Evolutionary conservation across 2,888 invertebrate genomes (phyloP).

Genomic region (Lithophane semibrunnea): DNA sequence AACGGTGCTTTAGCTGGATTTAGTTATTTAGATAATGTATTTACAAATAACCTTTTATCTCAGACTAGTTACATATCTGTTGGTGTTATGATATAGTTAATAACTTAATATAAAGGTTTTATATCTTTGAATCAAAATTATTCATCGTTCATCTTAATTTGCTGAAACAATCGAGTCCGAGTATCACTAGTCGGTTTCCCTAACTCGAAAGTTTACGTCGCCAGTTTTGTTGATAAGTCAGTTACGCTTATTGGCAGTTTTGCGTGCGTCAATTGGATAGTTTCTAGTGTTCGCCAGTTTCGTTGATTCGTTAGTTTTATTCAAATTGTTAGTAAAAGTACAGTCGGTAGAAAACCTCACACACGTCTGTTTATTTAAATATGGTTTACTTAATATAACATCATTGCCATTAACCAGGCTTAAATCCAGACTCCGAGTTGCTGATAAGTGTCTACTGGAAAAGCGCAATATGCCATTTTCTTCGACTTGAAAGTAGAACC

Average conservation of each 20-base stretch:
- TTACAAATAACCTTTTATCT: conserved; percentile 20
- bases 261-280: neutral
- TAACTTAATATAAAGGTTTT: neutral
- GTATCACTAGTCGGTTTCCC: neutral
- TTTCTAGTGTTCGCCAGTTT: neutral
- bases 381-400: too few relatives aligned
- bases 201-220: neutral
- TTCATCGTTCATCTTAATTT: neutral
- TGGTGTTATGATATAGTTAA: conserved; percentile 6
- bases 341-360: neutral
- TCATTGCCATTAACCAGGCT: too few relatives aligned
- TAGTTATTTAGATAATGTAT: conserved; percentile 25
- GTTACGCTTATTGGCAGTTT: neutral
- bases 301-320: neutral
- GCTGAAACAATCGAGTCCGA: neutral
- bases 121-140: neutral
- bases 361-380: neutral
- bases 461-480: too few relatives aligned
- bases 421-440: too few relatives aligned
- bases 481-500: too few relatives aligned
- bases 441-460: too few relatives aligned
- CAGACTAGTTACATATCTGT: conserved; percentile 29
- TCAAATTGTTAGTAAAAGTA: neutral
- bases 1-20: conserved; percentile 29
- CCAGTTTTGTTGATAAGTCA: neutral